Conservation (phyloP, 2,113 vertebrate species). For the Oenanthe melanoleuca region DNA sequence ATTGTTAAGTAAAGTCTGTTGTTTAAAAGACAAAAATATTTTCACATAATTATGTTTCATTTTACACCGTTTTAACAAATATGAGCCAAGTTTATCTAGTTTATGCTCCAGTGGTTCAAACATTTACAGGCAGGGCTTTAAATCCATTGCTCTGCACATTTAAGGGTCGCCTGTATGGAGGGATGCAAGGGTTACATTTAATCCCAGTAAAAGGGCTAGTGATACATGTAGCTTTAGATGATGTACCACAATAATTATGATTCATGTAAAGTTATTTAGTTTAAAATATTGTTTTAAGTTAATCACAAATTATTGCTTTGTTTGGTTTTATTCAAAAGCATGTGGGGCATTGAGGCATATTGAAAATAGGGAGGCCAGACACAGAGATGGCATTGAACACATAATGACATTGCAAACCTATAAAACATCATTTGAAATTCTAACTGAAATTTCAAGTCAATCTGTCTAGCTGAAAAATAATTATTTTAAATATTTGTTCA, state of each 20-base stretch:
- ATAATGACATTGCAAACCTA: neutral
- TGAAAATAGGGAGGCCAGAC: neutral
- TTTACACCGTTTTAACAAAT: neutral
- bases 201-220: neutral
- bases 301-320: neutral
- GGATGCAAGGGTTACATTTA: neutral
- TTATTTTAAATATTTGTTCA: neutral
- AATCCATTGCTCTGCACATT: neutral
- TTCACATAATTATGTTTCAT: neutral
- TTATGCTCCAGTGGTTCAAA: neutral
- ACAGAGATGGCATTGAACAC: neutral
- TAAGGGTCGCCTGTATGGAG: neutral
- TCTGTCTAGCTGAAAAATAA: too few relatives aligned
- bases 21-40: slow-evolving; percentile 5
- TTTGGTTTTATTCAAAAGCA: neutral
- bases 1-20: neutral
- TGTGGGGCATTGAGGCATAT: neutral
- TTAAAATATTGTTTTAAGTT: neutral
- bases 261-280: neutral
- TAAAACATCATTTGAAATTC: neutral
- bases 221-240: neutral
- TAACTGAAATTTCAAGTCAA: neutral
- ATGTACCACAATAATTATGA: neutral
- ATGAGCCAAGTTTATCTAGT: neutral
- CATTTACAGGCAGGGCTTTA: neutral